Evolutionary conservation across 2,113 vertebrate genomes (phyloP).

Genomic region (Caranx melampygus): DNA sequence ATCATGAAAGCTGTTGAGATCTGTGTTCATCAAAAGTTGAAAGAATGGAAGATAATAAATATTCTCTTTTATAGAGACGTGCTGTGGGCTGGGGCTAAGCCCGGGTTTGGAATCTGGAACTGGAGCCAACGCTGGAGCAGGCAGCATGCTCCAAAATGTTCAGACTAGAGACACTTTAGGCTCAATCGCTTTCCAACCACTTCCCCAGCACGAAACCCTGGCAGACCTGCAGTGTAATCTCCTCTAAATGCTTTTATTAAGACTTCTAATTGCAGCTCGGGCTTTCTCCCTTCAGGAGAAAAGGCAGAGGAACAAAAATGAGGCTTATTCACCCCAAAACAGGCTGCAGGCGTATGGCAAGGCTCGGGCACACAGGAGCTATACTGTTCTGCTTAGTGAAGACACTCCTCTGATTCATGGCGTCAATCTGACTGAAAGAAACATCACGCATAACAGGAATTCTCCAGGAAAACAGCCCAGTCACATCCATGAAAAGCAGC

Average conservation of each 20-base stretch:
- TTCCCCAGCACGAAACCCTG: slow-evolving; percentile 65
- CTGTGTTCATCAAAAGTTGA: slow-evolving; percentile 41
- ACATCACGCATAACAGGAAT: slow-evolving; percentile 7
- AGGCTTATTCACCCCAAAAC: slow-evolving; percentile 66
- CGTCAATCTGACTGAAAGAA: slow-evolving; percentile 50
- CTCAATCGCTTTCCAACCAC: slow-evolving; percentile 64
- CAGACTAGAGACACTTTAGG: slow-evolving; percentile 52
- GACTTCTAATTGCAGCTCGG: slow-evolving; percentile 75
- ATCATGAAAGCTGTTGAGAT: slow-evolving; percentile 37
- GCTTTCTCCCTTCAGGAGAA: slow-evolving; percentile 68
- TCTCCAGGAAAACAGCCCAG: slow-evolving; percentile 42
- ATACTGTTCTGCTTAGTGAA: slow-evolving; percentile 23
- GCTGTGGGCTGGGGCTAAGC: slow-evolving; percentile 11
- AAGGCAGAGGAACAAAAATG: slow-evolving; percentile 68
- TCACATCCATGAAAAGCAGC: slow-evolving; percentile 43
- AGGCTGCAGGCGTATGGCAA: slow-evolving; percentile 50
- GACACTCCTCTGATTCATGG: slow-evolving; percentile 35
- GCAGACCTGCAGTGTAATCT: slow-evolving; percentile 76
- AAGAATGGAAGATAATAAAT: slow-evolving; percentile 45
- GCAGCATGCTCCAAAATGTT: slow-evolving; percentile 41
- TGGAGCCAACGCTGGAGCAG: slow-evolving; percentile 25
- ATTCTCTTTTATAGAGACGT: slow-evolving; percentile 32
- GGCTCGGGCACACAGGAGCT: slow-evolving; percentile 41
- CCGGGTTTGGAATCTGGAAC: slow-evolving; percentile 44
- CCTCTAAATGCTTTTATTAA: slow-evolving; percentile 80